Percentiles rank a stretch among this genome's conserved stretches.
These are phyloP conservation scores for Melanotaenia boesemani DNA, from an alignment of 2,797 vertebrate species.

Conservation along the genomic window DNA sequence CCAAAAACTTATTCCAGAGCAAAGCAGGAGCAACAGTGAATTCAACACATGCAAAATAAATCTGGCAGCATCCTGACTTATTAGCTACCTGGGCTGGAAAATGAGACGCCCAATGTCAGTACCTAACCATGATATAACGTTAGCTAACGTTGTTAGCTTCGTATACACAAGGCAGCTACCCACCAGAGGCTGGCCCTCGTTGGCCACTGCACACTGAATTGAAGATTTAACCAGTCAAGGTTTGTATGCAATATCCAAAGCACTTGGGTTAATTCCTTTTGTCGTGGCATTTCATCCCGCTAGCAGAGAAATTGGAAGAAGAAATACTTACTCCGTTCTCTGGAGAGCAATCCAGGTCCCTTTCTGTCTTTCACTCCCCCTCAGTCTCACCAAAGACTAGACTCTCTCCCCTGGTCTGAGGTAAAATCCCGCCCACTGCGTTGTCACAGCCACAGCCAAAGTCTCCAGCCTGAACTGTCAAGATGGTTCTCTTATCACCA, in stretches of 20 bases:
- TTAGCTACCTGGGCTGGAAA: conserved; percentile 46
- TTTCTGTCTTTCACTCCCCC: conserved; percentile 80
- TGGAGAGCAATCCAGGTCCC: conserved; percentile 75
- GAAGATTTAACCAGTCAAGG: conserved; percentile 12
- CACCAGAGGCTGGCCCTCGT: conserved; percentile 69
- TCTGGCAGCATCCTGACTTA: conserved; percentile 50
- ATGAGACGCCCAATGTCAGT: conserved; percentile 67
- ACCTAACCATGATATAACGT: conserved; percentile 55
- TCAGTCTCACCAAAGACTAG: conserved; percentile 80
- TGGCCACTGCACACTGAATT: conserved; percentile 48
- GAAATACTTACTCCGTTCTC: conserved; percentile 83
- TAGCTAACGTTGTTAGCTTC: conserved; percentile 74
- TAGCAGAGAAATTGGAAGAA: conserved; percentile 27
- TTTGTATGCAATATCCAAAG: conserved; percentile 20
- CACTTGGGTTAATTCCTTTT: background rate
- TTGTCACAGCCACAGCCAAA: conserved; percentile 73
- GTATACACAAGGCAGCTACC: conserved; percentile 59
- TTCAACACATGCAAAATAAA: conserved; percentile 8
- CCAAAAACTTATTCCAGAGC: conserved; percentile 41
- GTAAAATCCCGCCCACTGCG: conserved; percentile 80
- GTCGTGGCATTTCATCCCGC: background rate
- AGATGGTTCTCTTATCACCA: conserved; percentile 49
- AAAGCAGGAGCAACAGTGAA: conserved; percentile 7
- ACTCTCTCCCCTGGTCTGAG: conserved; percentile 81
- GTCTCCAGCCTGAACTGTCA: conserved; percentile 6